phyloP scores from a whole-genome alignment of 2,113 vertebrate genomes.

The Micronisus gabar region DNA sequence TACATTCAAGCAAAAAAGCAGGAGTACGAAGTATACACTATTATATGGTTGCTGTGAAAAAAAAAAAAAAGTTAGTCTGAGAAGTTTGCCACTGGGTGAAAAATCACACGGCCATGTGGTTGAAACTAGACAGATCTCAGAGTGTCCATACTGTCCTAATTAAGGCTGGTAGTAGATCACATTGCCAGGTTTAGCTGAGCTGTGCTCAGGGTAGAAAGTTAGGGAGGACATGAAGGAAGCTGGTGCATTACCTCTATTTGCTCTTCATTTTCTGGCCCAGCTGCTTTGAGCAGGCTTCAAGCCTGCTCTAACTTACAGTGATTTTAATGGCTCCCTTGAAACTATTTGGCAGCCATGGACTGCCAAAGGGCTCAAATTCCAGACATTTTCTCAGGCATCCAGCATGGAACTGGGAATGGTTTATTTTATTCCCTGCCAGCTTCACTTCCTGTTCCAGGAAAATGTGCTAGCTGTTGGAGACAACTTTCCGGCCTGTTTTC shows the following conservation, averaged over 20 bases:
- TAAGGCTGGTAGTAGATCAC: not conserved
- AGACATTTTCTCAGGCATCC: conserved; percentile 18
- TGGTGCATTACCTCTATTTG: not conserved
- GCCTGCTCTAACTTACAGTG: not conserved
- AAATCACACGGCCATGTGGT: not conserved
- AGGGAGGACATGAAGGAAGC: not conserved
- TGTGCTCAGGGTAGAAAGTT: not conserved
- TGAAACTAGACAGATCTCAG: not conserved
- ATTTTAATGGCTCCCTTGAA: not conserved
- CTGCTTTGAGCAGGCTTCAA: not conserved
- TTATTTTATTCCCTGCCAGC: conserved; percentile 10
- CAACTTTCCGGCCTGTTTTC: not conserved
- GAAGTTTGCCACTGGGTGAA: not conserved
- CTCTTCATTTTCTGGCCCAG: not conserved
- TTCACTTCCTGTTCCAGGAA: conserved; percentile 3
- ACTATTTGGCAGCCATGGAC: not conserved
- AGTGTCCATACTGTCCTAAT: not conserved
- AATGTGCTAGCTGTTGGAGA: not conserved
- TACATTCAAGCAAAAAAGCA: not conserved
- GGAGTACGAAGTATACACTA: not conserved
- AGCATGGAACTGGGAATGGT: not conserved
- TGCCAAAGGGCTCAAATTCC: conserved; percentile 8
- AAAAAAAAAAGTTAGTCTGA: not conserved
- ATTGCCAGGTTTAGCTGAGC: not conserved
- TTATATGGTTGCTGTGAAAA: not conserved